phyloP scores from a whole-genome alignment of 2,113 vertebrate species.

The Myotis lucifugus region DNA sequence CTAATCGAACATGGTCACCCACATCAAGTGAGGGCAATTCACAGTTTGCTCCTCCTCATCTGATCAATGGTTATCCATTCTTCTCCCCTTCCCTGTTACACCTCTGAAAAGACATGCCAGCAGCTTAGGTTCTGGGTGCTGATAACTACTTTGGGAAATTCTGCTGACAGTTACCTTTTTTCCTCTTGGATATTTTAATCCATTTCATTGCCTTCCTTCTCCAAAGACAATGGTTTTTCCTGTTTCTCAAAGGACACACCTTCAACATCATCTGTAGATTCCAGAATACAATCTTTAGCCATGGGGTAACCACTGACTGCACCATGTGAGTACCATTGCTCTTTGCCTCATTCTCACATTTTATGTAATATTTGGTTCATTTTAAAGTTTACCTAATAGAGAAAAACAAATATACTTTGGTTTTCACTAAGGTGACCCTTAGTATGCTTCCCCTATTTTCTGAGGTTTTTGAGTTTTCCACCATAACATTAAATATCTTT shows the following conservation, averaged over 20 bases:
- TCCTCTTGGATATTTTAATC: neutral
- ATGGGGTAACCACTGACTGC: neutral
- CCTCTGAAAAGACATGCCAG: neutral
- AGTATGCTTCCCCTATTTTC: neutral
- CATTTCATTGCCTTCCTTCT: neutral
- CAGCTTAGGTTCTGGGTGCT: neutral
- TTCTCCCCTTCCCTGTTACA: neutral
- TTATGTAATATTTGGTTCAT: neutral
- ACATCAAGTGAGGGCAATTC: neutral
- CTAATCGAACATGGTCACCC: neutral
- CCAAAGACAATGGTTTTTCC: neutral
- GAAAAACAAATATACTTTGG: neutral
- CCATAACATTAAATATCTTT: neutral
- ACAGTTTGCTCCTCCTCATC: neutral
- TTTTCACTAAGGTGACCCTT: neutral
- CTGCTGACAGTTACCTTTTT: neutral
- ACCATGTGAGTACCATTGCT: neutral
- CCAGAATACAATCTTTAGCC: neutral
- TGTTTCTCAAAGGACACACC: neutral
- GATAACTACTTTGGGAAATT: neutral
- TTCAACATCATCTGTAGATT: neutral
- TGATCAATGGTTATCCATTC: neutral
- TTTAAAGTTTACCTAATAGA: neutral
- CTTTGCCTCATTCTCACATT: neutral
- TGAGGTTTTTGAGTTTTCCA: neutral